phyloP scores from a whole-genome alignment of 2,797 vertebrate species.

The Pseudochirops cupreus region DNA sequence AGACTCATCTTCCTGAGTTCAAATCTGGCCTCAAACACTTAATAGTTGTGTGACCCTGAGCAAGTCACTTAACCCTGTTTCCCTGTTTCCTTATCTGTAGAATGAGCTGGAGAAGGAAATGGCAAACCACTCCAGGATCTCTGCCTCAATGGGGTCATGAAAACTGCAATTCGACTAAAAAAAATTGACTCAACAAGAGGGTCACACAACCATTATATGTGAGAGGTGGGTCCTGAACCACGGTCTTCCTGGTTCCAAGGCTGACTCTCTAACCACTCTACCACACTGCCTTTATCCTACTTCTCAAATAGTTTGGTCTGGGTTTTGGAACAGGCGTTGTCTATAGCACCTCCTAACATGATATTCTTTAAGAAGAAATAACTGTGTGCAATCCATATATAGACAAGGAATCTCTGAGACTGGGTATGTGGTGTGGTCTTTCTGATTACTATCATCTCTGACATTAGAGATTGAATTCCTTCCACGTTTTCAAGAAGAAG shows the following conservation, averaged over 20 bases:
- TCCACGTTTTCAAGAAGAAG: conserved; percentile 6
- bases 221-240: neutral
- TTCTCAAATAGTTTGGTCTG: neutral
- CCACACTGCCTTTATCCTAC: neutral
- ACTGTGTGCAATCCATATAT: neutral
- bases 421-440: conserved; percentile 1
- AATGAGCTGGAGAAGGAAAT: neutral
- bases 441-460: neutral
- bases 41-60: neutral
- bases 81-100: neutral
- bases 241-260: neutral
- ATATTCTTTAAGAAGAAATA: conserved; percentile 41
- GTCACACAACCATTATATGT: neutral
- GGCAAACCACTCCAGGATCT: neutral
- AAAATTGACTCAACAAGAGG: neutral
- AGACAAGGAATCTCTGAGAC: conserved; percentile 1
- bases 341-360: conserved; percentile 22
- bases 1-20: neutral
- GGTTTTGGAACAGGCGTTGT: neutral
- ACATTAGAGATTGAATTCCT: conserved; percentile 21
- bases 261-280: neutral
- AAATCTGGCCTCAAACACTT: neutral
- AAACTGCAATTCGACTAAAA: neutral
- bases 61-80: neutral
- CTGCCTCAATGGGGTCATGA: neutral